A percentile compares a stretch with the other conserved stretches of the same genome.
Evolutionary conservation across 2,797 vertebrate species (phyloP).

Genomic region (Manis pentadactyla): DNA sequence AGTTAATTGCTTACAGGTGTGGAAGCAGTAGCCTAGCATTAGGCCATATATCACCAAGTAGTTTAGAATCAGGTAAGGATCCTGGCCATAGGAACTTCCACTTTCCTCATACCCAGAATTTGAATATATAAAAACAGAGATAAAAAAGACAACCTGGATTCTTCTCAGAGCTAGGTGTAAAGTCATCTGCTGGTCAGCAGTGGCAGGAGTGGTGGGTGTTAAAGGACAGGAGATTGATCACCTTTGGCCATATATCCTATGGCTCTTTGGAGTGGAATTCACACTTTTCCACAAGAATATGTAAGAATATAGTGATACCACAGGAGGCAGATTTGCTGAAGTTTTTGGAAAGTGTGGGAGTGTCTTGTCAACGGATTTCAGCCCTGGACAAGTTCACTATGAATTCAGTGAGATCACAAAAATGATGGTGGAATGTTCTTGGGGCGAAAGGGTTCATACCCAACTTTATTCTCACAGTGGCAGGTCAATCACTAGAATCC

Average conservation of each 20-base stretch:
- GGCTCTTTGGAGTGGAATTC: not conserved
- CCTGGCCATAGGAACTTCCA: no score
- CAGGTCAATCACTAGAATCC: no score
- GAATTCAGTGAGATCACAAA: no score
- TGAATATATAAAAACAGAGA: not conserved
- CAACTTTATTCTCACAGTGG: no score
- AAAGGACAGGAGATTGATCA: no score
- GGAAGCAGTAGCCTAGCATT: no score
- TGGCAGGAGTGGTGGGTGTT: rapidly evolving
- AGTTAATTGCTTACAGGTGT: no score
- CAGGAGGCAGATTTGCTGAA: not conserved
- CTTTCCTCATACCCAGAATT: not conserved
- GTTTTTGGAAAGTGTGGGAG: not conserved
- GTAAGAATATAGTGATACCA: not conserved
- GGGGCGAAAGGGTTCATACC: no score
- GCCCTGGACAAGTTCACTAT: no score
- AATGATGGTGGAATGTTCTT: no score
- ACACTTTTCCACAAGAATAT: not conserved
- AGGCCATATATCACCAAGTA: no score
- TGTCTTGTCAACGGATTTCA: not conserved
- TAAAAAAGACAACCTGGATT: not conserved
- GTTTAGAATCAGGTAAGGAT: no score
- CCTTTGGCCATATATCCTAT: not conserved
- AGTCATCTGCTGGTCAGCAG: not conserved
- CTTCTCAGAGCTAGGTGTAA: not conserved